phyloP scores from a whole-genome alignment of 2,888 invertebrate species.

The Agrotis puta region DNA sequence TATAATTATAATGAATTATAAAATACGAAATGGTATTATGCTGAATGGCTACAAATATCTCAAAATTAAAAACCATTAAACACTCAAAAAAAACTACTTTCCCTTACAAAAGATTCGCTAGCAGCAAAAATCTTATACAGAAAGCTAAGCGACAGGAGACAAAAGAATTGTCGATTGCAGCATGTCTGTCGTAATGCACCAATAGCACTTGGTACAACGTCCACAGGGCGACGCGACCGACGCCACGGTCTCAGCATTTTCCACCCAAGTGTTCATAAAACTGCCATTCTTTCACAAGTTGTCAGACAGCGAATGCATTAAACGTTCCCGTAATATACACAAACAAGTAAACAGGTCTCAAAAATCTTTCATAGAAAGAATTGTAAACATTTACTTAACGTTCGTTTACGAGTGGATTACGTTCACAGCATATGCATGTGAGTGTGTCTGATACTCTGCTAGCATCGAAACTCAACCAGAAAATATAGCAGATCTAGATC shows the following conservation, averaged over 20 bases:
- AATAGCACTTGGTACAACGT: conserved; percentile 20
- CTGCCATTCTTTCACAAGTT: conserved; percentile 41
- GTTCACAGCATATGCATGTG: conserved; percentile 27
- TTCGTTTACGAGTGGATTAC: conserved; percentile 33
- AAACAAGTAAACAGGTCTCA: conserved; percentile 33
- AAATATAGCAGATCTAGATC: conserved; percentile 19
- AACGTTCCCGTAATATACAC: conserved; percentile 5
- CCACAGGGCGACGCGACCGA: conserved; percentile 1
- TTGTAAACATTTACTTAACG: conserved; percentile 43
- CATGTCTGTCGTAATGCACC: conserved; percentile 24
- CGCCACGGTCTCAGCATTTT: conserved; percentile 18
- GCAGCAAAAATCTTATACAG: neutral
- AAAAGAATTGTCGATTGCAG: conserved; percentile 41
- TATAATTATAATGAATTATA: too few species aligned
- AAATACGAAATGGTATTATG: too few species aligned
- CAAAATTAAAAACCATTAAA: neutral
- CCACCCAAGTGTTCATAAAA: conserved; percentile 21
- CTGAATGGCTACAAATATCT: neutral
- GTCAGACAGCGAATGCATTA: conserved; percentile 26
- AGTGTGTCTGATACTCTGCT: conserved; percentile 40
- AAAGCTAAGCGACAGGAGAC: conserved; percentile 18
- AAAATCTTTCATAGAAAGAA: conserved; percentile 36
- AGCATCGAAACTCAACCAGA: conserved; percentile 33
- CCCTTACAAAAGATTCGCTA: neutral
- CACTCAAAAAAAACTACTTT: neutral